These are phyloP conservation scores for Euthynnus affinis DNA, from an alignment of 2,797 vertebrate genomes.

Conservation along the genomic window DNA sequence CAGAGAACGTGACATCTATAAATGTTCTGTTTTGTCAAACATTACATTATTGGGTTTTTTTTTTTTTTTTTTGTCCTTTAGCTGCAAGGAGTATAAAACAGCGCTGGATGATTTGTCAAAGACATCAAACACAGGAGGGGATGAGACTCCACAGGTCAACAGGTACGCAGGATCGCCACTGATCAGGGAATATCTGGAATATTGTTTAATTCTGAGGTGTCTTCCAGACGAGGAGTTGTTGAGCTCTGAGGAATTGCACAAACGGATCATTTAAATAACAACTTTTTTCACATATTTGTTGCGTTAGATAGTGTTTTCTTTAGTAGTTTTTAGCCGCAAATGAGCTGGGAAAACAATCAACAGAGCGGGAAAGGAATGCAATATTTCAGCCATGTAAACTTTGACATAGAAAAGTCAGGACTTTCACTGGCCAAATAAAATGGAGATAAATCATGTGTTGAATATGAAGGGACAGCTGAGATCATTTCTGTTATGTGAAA, in stretches of 20 bases:
- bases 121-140: slow-evolving; percentile 85
- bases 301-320: no score
- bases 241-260: no score
- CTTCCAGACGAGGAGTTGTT: no score
- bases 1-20: background rate
- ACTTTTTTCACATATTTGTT: no score
- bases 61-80: slow-evolving; percentile 57
- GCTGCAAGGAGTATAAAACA: slow-evolving; percentile 98
- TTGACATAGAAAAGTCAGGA: no score
- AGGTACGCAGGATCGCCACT: slow-evolving; percentile 78
- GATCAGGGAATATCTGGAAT: background rate
- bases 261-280: background rate
- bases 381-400: background rate
- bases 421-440: background rate
- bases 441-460: background rate
- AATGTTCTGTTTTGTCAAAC: background rate
- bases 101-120: slow-evolving; percentile 95
- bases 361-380: background rate
- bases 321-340: background rate
- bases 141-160: slow-evolving; percentile 83
- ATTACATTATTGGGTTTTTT: background rate
- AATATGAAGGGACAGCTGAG: background rate
- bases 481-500: background rate
- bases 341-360: background rate
- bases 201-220: background rate